Base-by-base conservation (phyloP, 2,888 invertebrate species). In the Apamea monoglypha region DNA sequence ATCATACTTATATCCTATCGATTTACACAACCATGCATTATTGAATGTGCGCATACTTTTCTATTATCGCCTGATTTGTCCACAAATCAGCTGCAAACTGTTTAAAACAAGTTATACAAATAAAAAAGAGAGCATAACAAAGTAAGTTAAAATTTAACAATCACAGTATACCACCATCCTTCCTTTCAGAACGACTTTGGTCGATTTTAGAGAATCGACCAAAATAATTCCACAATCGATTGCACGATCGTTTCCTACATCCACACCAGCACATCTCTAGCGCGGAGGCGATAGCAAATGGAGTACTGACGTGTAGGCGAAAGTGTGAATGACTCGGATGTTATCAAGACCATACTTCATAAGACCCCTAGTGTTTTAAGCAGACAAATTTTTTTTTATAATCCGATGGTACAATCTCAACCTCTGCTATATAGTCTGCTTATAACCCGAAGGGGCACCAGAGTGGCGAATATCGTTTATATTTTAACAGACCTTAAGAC, bases 241-340 rank as follows among this genome's bases (percentile, higher is more conserved):
- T 64, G n/a, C 59, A 74, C 72, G 12, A 71, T 47, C 36, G 40
- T 72, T 72, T 85, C 82, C 85, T 85, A 85, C 85, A 85, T 85
- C 85, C 85, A 85, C 85, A 82, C 72, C 85, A 47, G 32, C 72
- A 76, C 64, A 61, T 68, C 74, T 69, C 63, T 74, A 59, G 18
- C n/a, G 47, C 47, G 29, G 44, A 64, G 53, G 25, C 14, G 56
- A 64, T 64, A 63, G 67, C 47, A 56, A 85, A 72, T 74, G 64
- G 40, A 82, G 74, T 50, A 47, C 70, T 56, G 40, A 71, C n/a
- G 18, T 14, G 36, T 2, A 25, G 50, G 0, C 32, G 7, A 53
- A 59, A 5, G 1, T 36, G 71, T 32, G 36, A 63, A 29, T n/a
- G 36, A 21, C 50, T 18, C 1, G 36, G 1, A 29, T 29, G 1